A percentile compares a stretch with the other conserved stretches of the same genome.
Evolutionary conservation across 2,113 vertebrate species (phyloP).

Genomic region (Labeo rohita): DNA sequence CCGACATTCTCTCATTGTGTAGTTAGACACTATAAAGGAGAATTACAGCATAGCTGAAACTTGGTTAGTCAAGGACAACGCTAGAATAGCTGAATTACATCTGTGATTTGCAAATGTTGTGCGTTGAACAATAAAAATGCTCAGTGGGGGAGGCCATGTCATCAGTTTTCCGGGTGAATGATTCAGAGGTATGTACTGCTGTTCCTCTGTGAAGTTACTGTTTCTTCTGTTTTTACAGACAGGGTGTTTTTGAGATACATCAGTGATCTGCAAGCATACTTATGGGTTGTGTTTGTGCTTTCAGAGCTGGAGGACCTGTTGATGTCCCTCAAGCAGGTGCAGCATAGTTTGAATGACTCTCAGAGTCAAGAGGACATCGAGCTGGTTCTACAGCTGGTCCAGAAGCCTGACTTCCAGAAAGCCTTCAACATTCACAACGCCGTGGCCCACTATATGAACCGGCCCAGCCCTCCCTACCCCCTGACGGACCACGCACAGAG

Average conservation of each 20-base stretch:
- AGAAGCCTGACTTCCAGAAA: conserved; percentile 95
- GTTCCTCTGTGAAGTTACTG: conserved; percentile 9
- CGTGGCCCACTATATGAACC: conserved; percentile 91
- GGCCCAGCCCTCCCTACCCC: conserved; percentile 93
- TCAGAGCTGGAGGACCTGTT: conserved; percentile 94
- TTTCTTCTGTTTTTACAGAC: conserved; percentile 7
- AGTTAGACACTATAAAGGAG: conserved; percentile 15
- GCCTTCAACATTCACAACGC: conserved; percentile 96
- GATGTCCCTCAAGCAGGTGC: conserved; percentile 93
- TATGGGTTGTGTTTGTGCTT: conserved; percentile 23
- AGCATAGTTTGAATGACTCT: conserved; percentile 87
- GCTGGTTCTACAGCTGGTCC: conserved; percentile 90
- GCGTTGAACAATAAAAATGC: neutral
- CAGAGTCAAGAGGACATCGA: conserved; percentile 95
- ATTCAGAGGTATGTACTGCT: conserved; percentile 41
- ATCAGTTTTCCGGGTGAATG: conserved; percentile 21
- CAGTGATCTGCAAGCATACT: neutral
- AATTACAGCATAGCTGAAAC: conserved; percentile 14
- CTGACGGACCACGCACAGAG: conserved; percentile 85
- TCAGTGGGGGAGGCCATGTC: neutral
- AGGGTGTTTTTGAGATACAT: neutral
- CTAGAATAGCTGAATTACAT: conserved; percentile 16
- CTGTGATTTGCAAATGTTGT: neutral
- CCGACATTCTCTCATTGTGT: neutral
- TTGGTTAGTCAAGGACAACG: neutral